Conservation (phyloP, 1,140 invertebrate species). For the Venturia canescens region DNA sequence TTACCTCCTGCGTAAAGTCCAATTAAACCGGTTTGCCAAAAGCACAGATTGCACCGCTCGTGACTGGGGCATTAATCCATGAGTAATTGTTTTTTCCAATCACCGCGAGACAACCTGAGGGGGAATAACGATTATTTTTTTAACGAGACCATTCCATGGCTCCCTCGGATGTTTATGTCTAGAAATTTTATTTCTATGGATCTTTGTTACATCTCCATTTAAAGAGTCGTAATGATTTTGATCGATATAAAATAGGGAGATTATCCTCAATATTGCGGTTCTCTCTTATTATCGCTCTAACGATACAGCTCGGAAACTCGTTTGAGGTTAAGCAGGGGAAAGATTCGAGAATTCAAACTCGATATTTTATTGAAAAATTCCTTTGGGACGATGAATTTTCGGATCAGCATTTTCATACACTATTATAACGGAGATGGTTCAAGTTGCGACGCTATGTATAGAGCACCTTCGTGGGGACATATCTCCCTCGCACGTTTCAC, state of each 20-base stretch:
- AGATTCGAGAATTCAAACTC: background rate
- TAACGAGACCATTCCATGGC: background rate
- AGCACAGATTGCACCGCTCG: background rate
- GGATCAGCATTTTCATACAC: constrained; percentile 19
- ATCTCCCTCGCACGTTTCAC: constrained; percentile 23
- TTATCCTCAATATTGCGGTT: too few species aligned
- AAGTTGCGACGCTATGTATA: background rate
- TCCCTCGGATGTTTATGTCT: too few species aligned
- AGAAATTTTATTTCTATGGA: background rate
- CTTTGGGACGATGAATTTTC: constrained; percentile 19
- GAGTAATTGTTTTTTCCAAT: background rate
- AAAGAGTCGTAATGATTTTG: too few species aligned
- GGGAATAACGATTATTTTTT: background rate
- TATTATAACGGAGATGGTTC: background rate
- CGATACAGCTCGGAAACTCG: background rate
- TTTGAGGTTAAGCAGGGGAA: background rate
- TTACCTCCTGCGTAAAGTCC: background rate
- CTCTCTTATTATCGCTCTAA: background rate
- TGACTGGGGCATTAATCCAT: background rate
- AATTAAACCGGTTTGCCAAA: background rate
- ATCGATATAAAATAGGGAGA: too few species aligned
- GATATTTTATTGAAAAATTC: constrained; percentile 21
- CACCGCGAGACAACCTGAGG: background rate
- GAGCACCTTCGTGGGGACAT: background rate
- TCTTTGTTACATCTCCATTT: background rate